Percentiles rank a stretch among this genome's conserved stretches.
These are phyloP conservation scores for Cyprinodon tularosa DNA, from an alignment of 2,113 vertebrate species.

Conservation along the genomic window DNA sequence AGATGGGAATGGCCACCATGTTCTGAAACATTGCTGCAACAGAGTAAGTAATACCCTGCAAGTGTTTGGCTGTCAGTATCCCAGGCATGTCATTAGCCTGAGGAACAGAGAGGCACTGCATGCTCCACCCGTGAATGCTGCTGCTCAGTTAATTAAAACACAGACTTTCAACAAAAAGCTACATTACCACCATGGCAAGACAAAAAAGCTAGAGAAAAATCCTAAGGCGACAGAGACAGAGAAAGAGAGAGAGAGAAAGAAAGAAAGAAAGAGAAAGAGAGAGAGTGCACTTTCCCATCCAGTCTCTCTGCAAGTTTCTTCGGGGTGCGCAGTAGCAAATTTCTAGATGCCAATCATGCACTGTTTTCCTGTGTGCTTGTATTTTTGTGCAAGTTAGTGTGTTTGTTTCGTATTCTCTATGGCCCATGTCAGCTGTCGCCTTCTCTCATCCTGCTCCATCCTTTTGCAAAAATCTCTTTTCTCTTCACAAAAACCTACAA, in stretches of 20 bases:
- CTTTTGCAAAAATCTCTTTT: slow-evolving; percentile 51
- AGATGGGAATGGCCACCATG: slow-evolving; percentile 1
- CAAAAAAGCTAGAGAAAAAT: slow-evolving; percentile 41
- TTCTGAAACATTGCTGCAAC: slow-evolving; percentile 24
- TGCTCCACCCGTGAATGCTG: slow-evolving; percentile 33
- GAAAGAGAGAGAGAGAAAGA: not conserved
- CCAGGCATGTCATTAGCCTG: slow-evolving; percentile 45
- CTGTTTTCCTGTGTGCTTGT: slow-evolving; percentile 1
- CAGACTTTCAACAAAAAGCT: slow-evolving; percentile 60
- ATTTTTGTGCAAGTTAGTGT: not conserved
- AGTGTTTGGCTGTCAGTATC: slow-evolving; percentile 32
- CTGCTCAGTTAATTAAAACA: slow-evolving; percentile 70
- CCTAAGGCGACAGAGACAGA: slow-evolving; percentile 19
- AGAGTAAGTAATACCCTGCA: slow-evolving; percentile 29
- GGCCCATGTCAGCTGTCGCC: slow-evolving; percentile 69
- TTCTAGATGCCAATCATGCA: slow-evolving; percentile 52
- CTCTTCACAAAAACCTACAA: slow-evolving; percentile 64
- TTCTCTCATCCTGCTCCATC: slow-evolving; percentile 51
- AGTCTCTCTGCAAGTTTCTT: slow-evolving; percentile 23
- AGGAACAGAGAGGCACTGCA: slow-evolving; percentile 30
- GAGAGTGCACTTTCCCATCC: slow-evolving; percentile 10
- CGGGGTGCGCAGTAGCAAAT: slow-evolving; percentile 23
- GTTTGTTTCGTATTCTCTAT: slow-evolving; percentile 39
- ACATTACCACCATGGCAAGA: slow-evolving; percentile 58
- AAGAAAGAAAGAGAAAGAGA: too few relatives aligned